Conservation (phyloP, 2,888 invertebrate species). For the Epiblema foenella region DNA sequence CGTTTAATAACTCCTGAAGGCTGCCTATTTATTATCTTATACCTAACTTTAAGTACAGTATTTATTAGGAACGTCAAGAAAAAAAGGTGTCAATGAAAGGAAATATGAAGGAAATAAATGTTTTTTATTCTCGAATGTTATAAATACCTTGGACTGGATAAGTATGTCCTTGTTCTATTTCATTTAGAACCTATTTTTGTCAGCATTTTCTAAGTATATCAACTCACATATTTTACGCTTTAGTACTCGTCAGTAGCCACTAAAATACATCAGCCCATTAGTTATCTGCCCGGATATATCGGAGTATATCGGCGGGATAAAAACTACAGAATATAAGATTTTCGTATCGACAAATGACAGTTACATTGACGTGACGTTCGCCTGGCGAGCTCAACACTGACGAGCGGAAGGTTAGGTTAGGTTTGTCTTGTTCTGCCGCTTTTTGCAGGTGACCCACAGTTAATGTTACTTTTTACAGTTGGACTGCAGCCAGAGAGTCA, state of each 20-base stretch:
- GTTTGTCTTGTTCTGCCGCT: conserved; percentile 27
- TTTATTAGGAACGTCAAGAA: no score
- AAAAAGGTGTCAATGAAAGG: no score
- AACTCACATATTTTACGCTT: neutral
- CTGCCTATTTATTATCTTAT: neutral
- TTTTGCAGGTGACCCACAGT: conserved; percentile 34
- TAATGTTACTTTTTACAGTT: conserved; percentile 30
- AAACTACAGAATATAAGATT: conserved; percentile 25
- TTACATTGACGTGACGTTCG: conserved; percentile 29
- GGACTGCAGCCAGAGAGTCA: conserved; percentile 32
- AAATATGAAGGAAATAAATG: no score
- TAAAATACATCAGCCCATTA: conserved; percentile 17
- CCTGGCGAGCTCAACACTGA: conserved; percentile 17
- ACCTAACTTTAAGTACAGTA: no score
- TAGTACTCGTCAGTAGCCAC: neutral
- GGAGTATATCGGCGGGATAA: conserved; percentile 1
- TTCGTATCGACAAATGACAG: conserved; percentile 31
- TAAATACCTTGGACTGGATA: no score
- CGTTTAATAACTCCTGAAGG: conserved; percentile 16
- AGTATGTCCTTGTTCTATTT: no score
- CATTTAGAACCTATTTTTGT: no score
- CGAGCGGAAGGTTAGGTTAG: conserved; percentile 28
- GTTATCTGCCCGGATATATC: no score
- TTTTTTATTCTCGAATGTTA: no score
- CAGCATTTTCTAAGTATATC: neutral